Evolutionary conservation across 2,797 vertebrate genomes (phyloP).

Genomic region (Typhlichthys subterraneus): DNA sequence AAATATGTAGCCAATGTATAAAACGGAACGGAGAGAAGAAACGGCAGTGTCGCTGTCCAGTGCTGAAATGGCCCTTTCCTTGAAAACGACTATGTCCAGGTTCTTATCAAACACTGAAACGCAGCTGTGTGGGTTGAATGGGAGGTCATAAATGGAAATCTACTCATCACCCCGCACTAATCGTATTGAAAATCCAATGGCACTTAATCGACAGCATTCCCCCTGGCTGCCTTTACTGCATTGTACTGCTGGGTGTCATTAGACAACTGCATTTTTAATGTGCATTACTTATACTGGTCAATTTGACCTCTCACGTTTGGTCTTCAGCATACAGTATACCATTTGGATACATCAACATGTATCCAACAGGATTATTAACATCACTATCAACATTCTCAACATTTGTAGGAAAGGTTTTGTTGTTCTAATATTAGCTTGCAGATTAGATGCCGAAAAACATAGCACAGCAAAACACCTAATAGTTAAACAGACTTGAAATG

Average conservation of each 20-base stretch:
- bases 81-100: not conserved
- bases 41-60: conserved; percentile 44
- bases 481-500: not conserved
- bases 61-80: conserved; percentile 39
- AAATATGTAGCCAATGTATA: too few species aligned
- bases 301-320: too few species aligned
- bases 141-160: conserved; percentile 8
- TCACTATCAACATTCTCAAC: not conserved
- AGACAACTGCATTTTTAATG: conserved; percentile 56
- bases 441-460: not conserved
- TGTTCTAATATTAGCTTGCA: not conserved
- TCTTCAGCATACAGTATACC: too few species aligned
- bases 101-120: conserved; percentile 1
- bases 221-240: conserved; percentile 17
- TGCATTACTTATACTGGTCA: conserved; percentile 24
- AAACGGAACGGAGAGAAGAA: too few species aligned
- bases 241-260: conserved; percentile 32
- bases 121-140: not conserved
- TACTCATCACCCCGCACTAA: conserved; percentile 24
- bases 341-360: not conserved
- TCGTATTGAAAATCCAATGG: conserved; percentile 35
- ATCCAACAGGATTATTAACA: not conserved
- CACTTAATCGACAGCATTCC: conserved; percentile 33
- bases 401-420: not conserved
- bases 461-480: conserved; percentile 2